These are phyloP conservation scores for Imbricaverruca yamaguchii DNA, from an alignment of 2,888 invertebrate species.

Conservation along the genomic window DNA sequence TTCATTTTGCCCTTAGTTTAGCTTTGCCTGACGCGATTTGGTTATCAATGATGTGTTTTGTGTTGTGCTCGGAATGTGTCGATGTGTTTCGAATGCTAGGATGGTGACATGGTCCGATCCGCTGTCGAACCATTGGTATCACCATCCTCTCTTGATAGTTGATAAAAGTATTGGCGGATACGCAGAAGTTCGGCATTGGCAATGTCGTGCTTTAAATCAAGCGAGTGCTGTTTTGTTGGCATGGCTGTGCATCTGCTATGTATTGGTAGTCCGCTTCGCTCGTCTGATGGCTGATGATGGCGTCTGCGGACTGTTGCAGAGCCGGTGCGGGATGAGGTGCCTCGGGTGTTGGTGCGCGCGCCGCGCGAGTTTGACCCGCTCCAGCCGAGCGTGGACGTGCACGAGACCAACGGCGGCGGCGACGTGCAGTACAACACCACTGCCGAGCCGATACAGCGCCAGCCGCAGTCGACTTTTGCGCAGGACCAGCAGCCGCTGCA, in stretches of 20 bases:
- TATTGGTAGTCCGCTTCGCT: no score
- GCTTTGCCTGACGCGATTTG: neutral
- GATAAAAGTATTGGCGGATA: no score
- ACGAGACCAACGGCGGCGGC: slow-evolving; percentile 8
- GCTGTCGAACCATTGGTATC: no score
- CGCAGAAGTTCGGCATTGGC: no score
- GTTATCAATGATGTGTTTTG: neutral
- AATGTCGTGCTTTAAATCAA: no score
- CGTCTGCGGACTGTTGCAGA: neutral
- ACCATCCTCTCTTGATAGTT: no score
- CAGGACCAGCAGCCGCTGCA: no score
- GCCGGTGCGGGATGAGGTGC: neutral
- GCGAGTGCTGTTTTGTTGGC: no score
- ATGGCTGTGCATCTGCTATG: no score
- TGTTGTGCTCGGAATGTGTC: neutral
- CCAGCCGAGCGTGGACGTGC: neutral
- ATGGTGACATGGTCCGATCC: no score
- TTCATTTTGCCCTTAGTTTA: neutral
- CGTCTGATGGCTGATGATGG: no score
- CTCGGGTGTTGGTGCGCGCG: neutral
- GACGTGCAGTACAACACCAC: neutral
- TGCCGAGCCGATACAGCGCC: neutral
- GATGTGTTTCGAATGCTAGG: neutral
- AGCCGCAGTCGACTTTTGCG: neutral
- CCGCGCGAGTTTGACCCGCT: slow-evolving; percentile 5